Evolutionary conservation across 23 tunicate species (phyloP), one percentile per base, ranked within the genome.

Genomic region (Halocynthia aurantium): DNA sequence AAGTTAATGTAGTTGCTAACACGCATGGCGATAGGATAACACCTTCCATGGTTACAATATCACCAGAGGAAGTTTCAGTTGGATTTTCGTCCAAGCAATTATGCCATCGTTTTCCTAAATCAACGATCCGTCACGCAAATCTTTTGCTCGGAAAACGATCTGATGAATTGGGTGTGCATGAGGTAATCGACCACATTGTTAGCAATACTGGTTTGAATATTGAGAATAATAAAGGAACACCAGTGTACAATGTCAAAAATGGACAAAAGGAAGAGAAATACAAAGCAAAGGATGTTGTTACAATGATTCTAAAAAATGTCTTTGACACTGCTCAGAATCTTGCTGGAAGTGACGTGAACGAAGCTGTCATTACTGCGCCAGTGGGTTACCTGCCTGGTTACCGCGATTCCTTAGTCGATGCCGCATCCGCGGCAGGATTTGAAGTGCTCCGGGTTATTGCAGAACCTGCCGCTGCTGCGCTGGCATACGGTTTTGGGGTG

Each of bases 1-100:
- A 74, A 74, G 56, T 56, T 54, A 44, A 22, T 10, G 78, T 74
- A 12, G 78, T 74, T 54, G 78, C 78, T 19, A 74, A 74, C 56
- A 54, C 78, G 55, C 78, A 74, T 56, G 78, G 78, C 21, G 78
- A 74, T 56, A 62, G 78, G 9, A 44, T 74, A 50, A 74, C 78
- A 54, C 78, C 78, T 8, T 52, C 78, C 20, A 74, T 74, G 78
- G 78, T 74, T 17, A 74, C 78, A 15, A 54, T 54, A 22, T 21
- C 22, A 22, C 11, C 62, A 6, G 78, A 54, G 21, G 78, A 74
- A 74, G 6, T 49, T 10, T 53, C 56, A 21, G 78, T 74, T 53
- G 78, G 78, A 12, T 74, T 51, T 6, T 55, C 78, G 0, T 74
- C 78, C n/a, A 74, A 74, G 31, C 78, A 74, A 54, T 62, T 52